Evolutionary conservation across 2,797 vertebrate genomes (phyloP).

Genomic region (Enteromius argenteus): DNA sequence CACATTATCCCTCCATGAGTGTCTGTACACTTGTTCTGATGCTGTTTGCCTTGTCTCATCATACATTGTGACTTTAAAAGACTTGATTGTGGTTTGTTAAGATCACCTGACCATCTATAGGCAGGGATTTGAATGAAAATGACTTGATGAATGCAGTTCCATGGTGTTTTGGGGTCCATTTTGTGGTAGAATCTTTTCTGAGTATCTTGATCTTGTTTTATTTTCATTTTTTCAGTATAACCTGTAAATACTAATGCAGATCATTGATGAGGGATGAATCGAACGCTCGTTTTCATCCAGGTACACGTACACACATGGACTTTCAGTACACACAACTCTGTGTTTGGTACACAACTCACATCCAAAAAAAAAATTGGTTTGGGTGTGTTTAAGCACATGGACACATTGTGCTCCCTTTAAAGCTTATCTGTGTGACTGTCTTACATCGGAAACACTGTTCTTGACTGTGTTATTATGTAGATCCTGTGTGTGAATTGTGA

Average conservation of each 20-base stretch:
- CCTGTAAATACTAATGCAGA: slow-evolving; percentile 60
- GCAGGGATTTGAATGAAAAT: slow-evolving; percentile 43
- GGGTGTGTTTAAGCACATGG: slow-evolving; percentile 47
- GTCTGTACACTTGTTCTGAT: slow-evolving; percentile 55
- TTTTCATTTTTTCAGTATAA: slow-evolving; percentile 57
- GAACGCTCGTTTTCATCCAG: slow-evolving; percentile 41
- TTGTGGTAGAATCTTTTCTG: slow-evolving; percentile 69
- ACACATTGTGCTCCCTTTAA: slow-evolving; percentile 68
- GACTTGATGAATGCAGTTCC: slow-evolving; percentile 53
- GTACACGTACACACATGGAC: slow-evolving; percentile 25
- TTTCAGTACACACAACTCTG: slow-evolving; percentile 20
- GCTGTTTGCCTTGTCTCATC: slow-evolving; percentile 67
- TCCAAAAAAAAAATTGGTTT: not conserved
- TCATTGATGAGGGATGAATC: slow-evolving; percentile 35
- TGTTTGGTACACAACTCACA: not conserved
- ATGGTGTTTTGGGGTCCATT: slow-evolving; percentile 61
- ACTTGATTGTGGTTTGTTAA: slow-evolving; percentile 36
- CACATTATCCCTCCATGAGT: slow-evolving; percentile 49
- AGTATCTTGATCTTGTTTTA: slow-evolving; percentile 56
- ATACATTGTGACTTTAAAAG: slow-evolving; percentile 64
- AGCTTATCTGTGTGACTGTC: slow-evolving; percentile 62
- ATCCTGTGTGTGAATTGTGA: slow-evolving; percentile 65
- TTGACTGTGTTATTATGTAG: slow-evolving; percentile 64
- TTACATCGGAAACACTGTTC: slow-evolving; percentile 60
- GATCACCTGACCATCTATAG: slow-evolving; percentile 34